phyloP scores from a whole-genome alignment of 2,888 invertebrate species.

The Mesodorylaimus sp. region DNA sequence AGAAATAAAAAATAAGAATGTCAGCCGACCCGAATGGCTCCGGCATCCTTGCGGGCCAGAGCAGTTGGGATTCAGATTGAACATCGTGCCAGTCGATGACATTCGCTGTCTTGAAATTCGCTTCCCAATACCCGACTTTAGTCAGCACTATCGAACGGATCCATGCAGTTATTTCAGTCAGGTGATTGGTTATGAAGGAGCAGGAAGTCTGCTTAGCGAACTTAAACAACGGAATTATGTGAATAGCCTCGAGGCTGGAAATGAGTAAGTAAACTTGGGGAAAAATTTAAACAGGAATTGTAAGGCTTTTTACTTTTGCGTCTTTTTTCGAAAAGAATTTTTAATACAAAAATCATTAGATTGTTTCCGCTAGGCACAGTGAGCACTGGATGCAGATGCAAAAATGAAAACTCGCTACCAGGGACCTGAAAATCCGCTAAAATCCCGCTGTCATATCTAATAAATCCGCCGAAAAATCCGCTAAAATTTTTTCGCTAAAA shows the following conservation, averaged over 20 bases:
- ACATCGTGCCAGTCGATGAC: conserved; percentile 72
- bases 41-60: conserved; percentile 59
- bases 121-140: conserved; percentile 72
- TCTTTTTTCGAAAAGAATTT: no score
- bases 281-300: no score
- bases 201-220: conserved; percentile 69
- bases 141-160: conserved; percentile 44
- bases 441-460: no score
- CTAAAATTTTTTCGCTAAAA: no score
- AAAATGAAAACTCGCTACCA: no score
- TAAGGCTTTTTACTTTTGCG: no score
- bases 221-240: conserved; percentile 69
- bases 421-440: no score
- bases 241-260: conserved; percentile 41
- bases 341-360: no score
- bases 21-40: conserved; percentile 52
- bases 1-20: conserved; percentile 52
- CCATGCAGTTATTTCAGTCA: conserved; percentile 49
- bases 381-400: no score
- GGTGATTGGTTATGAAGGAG: conserved; percentile 80
- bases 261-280: no score
- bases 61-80: conserved; percentile 38
- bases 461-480: no score
- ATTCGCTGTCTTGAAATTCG: conserved; percentile 58
- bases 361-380: no score